Conservation (phyloP, 2,797 vertebrate genomes). For the Balearica regulorum region DNA sequence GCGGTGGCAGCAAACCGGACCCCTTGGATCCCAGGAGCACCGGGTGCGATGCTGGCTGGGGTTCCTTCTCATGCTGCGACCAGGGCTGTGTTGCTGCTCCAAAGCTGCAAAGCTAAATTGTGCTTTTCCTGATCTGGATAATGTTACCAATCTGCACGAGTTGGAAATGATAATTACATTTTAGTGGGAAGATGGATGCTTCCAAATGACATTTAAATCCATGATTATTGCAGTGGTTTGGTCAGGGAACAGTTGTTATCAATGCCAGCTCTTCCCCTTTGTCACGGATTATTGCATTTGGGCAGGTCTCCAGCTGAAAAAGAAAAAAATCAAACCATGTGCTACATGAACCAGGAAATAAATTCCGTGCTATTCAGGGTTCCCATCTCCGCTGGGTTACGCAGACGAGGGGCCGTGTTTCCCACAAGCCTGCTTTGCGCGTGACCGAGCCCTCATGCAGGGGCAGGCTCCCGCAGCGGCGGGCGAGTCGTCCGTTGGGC, state of each 20-base stretch:
- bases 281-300: neutral
- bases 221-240: neutral
- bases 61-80: no score
- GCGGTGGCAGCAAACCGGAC: neutral
- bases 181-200: neutral
- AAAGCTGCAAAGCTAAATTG: neutral
- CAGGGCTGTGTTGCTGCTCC: neutral
- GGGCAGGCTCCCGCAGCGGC: no score
- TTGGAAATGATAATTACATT: neutral
- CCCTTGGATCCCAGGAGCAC: neutral
- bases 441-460: accelerated
- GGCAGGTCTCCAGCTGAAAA: neutral
- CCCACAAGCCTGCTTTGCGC: neutral
- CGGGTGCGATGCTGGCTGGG: no score
- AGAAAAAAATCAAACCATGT: neutral
- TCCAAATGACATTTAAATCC: neutral
- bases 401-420: accelerated
- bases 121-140: neutral
- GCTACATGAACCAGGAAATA: neutral
- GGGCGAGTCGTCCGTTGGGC: accelerated
- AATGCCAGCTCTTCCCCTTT: neutral
- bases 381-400: accelerated
- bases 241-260: neutral
- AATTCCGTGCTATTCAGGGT: neutral
- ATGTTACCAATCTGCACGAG: neutral